phyloP scores from a whole-genome alignment of 2,888 invertebrate genomes.

The Hartigia nigra region DNA sequence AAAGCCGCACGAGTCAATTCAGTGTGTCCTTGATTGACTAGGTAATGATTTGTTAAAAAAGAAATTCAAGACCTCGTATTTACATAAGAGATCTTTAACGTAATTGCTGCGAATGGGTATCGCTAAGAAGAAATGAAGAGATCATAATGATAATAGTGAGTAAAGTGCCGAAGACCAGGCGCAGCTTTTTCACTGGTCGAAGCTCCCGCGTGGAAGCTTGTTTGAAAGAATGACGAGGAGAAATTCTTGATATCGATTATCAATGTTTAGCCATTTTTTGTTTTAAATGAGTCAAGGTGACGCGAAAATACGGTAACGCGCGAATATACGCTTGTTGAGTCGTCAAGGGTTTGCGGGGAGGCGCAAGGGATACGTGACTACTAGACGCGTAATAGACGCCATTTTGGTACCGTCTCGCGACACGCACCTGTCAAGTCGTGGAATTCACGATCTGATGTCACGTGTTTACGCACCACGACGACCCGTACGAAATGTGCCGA shows the following conservation, averaged over 20 bases:
- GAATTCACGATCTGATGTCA: not conserved
- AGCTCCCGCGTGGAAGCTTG: not conserved
- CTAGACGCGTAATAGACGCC: not conserved
- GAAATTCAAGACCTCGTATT: not conserved
- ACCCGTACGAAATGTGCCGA: not conserved
- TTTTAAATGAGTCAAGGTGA: no score
- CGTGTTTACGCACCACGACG: not conserved
- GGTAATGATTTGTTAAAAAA: not conserved
- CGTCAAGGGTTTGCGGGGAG: no score
- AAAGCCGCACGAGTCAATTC: no score
- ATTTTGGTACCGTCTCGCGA: conserved; percentile 11
- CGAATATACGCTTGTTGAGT: not conserved
- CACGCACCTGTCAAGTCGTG: conserved; percentile 22
- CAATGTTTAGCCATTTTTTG: not conserved
- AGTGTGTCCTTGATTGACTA: not conserved
- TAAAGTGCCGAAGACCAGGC: not conserved
- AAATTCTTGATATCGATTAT: not conserved
- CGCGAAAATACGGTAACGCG: not conserved
- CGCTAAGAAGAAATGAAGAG: not conserved
- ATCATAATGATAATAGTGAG: no score
- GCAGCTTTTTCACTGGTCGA: not conserved
- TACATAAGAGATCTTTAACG: not conserved
- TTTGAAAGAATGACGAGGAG: not conserved
- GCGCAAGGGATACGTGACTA: no score
- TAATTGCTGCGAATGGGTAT: conserved; percentile 28